A percentile compares a stretch with the other conserved stretches of the same genome.
Conservation (phyloP, 2,797 vertebrate species). For the Acridotheres tristis region DNA sequence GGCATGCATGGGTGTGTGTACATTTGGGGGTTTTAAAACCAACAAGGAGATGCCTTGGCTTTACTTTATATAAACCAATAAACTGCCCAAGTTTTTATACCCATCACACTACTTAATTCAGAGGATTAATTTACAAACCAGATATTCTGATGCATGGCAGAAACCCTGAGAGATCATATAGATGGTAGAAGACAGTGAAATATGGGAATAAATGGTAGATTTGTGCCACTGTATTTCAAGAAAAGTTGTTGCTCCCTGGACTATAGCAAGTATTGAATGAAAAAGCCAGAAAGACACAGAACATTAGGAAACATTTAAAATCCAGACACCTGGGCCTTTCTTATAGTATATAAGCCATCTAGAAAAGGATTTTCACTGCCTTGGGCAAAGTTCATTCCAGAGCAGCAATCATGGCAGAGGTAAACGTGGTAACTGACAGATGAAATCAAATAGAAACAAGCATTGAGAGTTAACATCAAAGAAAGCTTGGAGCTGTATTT, state of each 20-base stretch:
- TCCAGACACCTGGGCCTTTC: neutral
- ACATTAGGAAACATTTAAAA: neutral
- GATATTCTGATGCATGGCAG: neutral
- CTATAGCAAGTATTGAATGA: neutral
- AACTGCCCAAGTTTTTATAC: neutral
- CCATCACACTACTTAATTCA: neutral
- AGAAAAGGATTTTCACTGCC: neutral
- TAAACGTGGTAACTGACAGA: neutral
- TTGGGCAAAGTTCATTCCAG: neutral
- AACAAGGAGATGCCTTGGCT: neutral
- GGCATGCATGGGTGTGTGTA: rapidly evolving
- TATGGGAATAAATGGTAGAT: neutral
- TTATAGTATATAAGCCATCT: neutral
- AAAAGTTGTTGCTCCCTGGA: neutral
- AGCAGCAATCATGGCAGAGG: neutral
- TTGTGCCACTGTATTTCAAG: neutral
- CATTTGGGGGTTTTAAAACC: neutral
- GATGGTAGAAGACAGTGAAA: neutral
- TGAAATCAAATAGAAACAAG: neutral
- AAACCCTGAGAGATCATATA: neutral
- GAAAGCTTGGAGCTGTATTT: neutral
- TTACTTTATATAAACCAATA: neutral
- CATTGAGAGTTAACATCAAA: neutral
- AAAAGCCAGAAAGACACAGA: neutral
- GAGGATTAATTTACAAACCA: neutral